Conservation (phyloP, 2,888 invertebrate genomes). For the Odontocolon sp. region DNA sequence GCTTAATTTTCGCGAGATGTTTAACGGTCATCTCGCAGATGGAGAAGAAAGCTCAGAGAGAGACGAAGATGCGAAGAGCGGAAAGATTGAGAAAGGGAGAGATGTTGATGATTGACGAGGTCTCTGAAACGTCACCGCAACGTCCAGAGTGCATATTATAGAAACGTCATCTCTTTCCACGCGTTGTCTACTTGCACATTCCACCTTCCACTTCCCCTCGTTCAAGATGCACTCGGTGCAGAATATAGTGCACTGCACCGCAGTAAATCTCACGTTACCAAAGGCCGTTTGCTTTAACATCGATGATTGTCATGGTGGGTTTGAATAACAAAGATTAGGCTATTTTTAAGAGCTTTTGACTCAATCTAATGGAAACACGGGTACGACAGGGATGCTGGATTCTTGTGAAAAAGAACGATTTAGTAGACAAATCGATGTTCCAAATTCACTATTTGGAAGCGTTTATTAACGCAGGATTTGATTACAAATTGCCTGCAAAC, state of each 20-base stretch:
- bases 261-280: slow-evolving; percentile 8
- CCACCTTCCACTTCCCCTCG: slow-evolving; percentile 13
- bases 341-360: neutral
- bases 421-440: too few relatives aligned
- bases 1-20: slow-evolving; percentile 16
- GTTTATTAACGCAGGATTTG: too few relatives aligned
- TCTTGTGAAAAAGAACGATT: too few relatives aligned
- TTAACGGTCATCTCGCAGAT: slow-evolving; percentile 7
- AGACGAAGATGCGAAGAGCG: slow-evolving; percentile 21
- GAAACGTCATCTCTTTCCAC: slow-evolving; percentile 42
- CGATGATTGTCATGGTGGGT: neutral
- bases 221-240: neutral
- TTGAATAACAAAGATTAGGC: slow-evolving; percentile 17
- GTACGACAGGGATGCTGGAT: too few relatives aligned
- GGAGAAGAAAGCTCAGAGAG: neutral
- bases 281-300: neutral
- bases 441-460: too few relatives aligned
- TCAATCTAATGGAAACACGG: too few relatives aligned
- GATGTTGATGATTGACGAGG: slow-evolving; percentile 55
- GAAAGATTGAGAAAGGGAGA: slow-evolving; percentile 58
- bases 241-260: neutral
- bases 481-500: too few relatives aligned
- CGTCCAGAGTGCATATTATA: slow-evolving; percentile 48
- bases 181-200: slow-evolving; percentile 50
- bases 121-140: slow-evolving; percentile 50